phyloP scores from a whole-genome alignment of 2,888 invertebrate genomes.

The Tolmerus cingulatus region DNA sequence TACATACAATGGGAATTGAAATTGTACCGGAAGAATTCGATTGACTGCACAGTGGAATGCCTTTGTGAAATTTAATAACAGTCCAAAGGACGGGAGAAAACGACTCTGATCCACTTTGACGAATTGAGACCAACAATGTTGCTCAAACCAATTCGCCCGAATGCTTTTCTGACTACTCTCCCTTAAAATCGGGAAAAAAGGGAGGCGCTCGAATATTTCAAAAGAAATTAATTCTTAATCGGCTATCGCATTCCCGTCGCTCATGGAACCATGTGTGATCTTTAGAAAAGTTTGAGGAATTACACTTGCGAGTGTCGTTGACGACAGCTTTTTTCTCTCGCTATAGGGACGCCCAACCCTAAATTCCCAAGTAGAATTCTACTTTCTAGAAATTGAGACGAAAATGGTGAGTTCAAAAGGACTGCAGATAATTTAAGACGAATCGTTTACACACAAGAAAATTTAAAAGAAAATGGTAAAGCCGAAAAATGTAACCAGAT shows the following conservation, averaged over 20 bases:
- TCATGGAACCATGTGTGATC: background rate
- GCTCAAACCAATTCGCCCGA: background rate
- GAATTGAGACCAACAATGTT: conserved; percentile 5
- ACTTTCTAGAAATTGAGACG: background rate
- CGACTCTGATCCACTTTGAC: background rate
- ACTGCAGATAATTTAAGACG: background rate
- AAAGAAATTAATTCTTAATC: conserved; percentile 17
- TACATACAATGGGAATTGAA: background rate
- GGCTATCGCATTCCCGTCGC: background rate
- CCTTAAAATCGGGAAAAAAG: background rate
- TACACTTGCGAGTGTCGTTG: background rate
- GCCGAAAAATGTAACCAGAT: too few species aligned
- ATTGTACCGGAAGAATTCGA: conserved; percentile 3
- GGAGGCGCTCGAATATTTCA: background rate
- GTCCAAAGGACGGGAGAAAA: background rate
- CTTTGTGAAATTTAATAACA: conserved; percentile 28
- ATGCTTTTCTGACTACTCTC: background rate
- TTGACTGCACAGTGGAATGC: conserved; percentile 3
- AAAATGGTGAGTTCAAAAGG: background rate
- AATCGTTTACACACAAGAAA: background rate
- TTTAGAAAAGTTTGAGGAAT: background rate
- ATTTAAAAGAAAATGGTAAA: background rate
- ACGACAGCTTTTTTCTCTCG: background rate
- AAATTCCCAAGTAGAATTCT: background rate
- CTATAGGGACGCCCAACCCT: background rate